These are phyloP conservation scores for Phalacrocorax brasilianus DNA, from an alignment of 2,113 vertebrate genomes.

Conservation along the genomic window DNA sequence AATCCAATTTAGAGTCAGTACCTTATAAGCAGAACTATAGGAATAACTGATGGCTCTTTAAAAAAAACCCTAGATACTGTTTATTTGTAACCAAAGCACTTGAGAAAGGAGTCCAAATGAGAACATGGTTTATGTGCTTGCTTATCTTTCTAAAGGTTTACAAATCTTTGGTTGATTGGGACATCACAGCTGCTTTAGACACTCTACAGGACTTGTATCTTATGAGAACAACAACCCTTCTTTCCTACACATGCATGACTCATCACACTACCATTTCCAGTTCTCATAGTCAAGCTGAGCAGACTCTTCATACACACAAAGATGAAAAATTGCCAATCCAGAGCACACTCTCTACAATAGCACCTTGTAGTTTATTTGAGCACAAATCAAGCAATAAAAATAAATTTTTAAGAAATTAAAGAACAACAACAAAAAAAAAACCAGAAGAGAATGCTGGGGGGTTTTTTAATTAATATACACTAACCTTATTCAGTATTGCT, in stretches of 20 bases:
- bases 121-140: background rate
- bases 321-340: background rate
- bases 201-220: background rate
- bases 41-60: background rate
- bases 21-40: background rate
- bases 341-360: background rate
- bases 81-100: slow-evolving; percentile 3
- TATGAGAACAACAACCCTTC: background rate
- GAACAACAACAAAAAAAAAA: background rate
- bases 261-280: background rate
- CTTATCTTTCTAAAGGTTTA: background rate
- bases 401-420: background rate
- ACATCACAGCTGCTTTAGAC: background rate
- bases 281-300: background rate
- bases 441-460: background rate
- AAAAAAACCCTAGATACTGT: background rate
- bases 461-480: background rate
- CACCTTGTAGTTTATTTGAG: background rate
- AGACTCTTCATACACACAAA: background rate
- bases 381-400: background rate
- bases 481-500: background rate
- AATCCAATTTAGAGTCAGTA: background rate
- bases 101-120: background rate
- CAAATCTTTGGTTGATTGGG: background rate
- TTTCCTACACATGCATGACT: background rate